A percentile compares a stretch with the other conserved stretches of the same genome.
Evolutionary conservation across 2,888 invertebrate genomes (phyloP).

Genomic region (Dicranocentrus wangi): DNA sequence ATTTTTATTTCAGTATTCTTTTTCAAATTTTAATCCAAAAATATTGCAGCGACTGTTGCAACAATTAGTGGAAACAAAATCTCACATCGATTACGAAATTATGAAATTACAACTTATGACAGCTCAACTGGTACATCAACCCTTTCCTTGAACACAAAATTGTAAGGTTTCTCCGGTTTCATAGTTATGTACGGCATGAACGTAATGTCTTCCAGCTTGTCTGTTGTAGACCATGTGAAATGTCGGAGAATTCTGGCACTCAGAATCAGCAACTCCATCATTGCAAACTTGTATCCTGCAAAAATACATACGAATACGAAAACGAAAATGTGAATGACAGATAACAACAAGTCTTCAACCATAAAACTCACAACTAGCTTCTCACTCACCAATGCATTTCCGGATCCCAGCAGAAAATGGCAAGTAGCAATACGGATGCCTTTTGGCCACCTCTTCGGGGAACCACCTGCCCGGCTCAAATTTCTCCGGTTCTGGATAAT

Average conservation of each 20-base stretch:
- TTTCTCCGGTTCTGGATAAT: slow-evolving; percentile 17
- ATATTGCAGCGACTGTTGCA: too few relatives aligned
- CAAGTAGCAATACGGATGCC: slow-evolving; percentile 9
- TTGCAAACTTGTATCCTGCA: background rate
- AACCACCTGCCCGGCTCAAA: slow-evolving; percentile 14
- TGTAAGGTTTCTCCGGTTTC: background rate
- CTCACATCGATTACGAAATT: too few relatives aligned
- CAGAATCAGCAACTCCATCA: background rate
- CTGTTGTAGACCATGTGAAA: background rate
- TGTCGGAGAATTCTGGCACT: background rate
- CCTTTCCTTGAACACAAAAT: too few relatives aligned
- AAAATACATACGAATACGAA: background rate
- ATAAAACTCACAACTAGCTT: too few relatives aligned
- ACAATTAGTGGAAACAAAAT: too few relatives aligned
- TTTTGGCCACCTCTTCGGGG: background rate
- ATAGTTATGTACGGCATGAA: background rate
- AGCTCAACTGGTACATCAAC: too few relatives aligned
- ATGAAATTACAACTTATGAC: too few relatives aligned
- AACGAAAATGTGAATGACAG: background rate
- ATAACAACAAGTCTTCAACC: background rate
- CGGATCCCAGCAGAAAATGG: background rate
- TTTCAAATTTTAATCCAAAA: too few relatives aligned
- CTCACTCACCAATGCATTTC: slow-evolving; percentile 2
- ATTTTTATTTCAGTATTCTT: too few relatives aligned
- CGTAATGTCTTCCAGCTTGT: background rate